phyloP scores from a whole-genome alignment of 2,113 vertebrate species.

The Urocolius indicus region DNA sequence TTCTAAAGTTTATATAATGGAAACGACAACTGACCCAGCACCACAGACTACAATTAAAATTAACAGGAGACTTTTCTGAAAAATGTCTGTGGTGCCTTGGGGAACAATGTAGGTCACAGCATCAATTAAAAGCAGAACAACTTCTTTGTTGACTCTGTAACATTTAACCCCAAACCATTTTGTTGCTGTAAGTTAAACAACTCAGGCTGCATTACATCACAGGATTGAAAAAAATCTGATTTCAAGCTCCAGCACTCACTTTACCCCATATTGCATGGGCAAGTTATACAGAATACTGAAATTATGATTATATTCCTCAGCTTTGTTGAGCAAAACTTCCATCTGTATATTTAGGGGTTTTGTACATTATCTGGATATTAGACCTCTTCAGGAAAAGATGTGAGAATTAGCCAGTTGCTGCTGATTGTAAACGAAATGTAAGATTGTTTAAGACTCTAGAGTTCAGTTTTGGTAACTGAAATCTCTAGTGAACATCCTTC shows the following conservation, averaged over 20 bases:
- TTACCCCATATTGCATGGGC: neutral
- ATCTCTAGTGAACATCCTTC: neutral
- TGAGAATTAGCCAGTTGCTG: neutral
- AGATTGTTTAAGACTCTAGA: neutral
- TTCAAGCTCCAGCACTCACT: neutral
- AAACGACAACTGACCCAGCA: conserved; percentile 55
- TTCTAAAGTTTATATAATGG: conserved; percentile 33
- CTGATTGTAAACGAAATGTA: neutral
- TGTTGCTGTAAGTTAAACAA: conserved; percentile 12
- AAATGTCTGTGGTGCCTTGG: conserved; percentile 12
- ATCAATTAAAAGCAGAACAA: conserved; percentile 57
- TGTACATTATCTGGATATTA: neutral
- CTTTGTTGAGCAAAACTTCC: neutral
- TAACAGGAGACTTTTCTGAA: conserved; percentile 45
- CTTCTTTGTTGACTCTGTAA: conserved; percentile 2
- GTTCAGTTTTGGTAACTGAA: neutral
- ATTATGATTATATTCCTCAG: neutral
- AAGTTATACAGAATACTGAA: neutral
- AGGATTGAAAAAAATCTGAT: neutral
- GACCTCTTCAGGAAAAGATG: neutral
- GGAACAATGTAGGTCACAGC: conserved; percentile 56
- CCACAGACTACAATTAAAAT: conserved; percentile 42
- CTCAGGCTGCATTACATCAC: neutral
- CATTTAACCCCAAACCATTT: conserved; percentile 7
- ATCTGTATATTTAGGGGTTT: neutral